Percentiles rank a stretch among this genome's conserved stretches.
Conservation (phyloP, 2,113 vertebrate genomes). For the Callopanchax toddi region DNA sequence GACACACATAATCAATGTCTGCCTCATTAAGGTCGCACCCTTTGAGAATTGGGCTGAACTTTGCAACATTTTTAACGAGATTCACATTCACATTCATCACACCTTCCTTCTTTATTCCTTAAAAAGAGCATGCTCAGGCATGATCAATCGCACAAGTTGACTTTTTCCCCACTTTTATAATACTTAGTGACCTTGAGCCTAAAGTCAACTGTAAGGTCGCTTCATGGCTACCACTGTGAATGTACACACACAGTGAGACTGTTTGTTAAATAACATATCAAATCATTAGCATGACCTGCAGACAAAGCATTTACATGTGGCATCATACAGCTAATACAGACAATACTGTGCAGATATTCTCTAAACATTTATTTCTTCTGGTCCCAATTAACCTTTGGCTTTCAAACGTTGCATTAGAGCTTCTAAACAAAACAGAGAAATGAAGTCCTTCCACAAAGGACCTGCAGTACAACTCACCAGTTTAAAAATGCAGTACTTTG, state of each 20-base stretch:
- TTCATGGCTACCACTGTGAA: constrained; percentile 18
- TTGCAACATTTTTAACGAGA: constrained; percentile 72
- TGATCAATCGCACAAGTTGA: constrained; percentile 34
- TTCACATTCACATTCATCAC: constrained; percentile 40
- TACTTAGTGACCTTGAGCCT: constrained; percentile 18
- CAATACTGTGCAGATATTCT: too few species aligned
- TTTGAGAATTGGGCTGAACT: constrained; percentile 70
- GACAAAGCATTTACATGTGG: too few species aligned
- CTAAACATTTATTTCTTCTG: too few species aligned
- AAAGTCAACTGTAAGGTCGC: constrained; percentile 10
- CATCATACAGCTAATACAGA: too few species aligned
- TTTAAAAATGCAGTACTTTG: too few species aligned
- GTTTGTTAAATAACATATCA: not conserved
- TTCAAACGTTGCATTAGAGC: too few species aligned
- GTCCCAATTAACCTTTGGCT: too few species aligned
- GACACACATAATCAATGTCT: constrained; percentile 79
- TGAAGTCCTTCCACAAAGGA: too few species aligned
- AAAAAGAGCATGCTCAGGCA: constrained; percentile 28
- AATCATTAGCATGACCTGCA: too few species aligned
- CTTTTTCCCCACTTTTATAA: constrained; percentile 10
- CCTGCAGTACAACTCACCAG: too few species aligned
- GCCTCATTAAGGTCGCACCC: constrained; percentile 75
- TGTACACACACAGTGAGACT: constrained; percentile 3
- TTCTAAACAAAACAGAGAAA: too few species aligned
- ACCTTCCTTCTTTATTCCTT: constrained; percentile 16